A percentile compares a stretch with the other conserved stretches of the same genome.
Conservation (phyloP, 1,140 invertebrate genomes). For the Rhynchophorus ferrugineus region DNA sequence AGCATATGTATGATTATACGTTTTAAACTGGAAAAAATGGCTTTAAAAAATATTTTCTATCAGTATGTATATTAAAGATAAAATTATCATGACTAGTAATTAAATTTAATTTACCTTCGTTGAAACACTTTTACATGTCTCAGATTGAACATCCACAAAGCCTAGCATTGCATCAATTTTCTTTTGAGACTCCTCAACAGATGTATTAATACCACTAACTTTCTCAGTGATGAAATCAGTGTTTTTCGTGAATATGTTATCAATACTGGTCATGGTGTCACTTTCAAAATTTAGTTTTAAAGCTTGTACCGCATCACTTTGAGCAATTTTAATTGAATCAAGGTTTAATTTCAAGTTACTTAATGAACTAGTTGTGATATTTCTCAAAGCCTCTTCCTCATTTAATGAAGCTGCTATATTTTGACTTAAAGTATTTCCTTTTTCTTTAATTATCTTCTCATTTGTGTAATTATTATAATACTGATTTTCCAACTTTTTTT, state of each 20-base stretch:
- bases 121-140: neutral
- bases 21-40: slow-evolving; percentile 3
- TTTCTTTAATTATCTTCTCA: slow-evolving; percentile 15
- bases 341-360: neutral
- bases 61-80: no score
- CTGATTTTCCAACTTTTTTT: slow-evolving; percentile 22
- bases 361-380: neutral
- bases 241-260: neutral
- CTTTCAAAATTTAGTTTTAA: neutral
- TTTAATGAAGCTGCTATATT: neutral
- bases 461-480: slow-evolving; percentile 19
- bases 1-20: neutral
- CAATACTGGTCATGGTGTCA: neutral
- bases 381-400: neutral
- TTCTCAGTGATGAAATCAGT: neutral
- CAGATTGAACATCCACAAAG: neutral
- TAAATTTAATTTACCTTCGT: slow-evolving; percentile 1
- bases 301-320: neutral
- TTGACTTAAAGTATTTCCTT: neutral
- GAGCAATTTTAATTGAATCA: neutral
- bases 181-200: neutral
- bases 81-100: no score
- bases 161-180: slow-evolving; percentile 1
- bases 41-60: neutral
- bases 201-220: neutral